Evolutionary conservation across 1,140 invertebrate genomes (phyloP).

Genomic region (Asbolus verrucosus): DNA sequence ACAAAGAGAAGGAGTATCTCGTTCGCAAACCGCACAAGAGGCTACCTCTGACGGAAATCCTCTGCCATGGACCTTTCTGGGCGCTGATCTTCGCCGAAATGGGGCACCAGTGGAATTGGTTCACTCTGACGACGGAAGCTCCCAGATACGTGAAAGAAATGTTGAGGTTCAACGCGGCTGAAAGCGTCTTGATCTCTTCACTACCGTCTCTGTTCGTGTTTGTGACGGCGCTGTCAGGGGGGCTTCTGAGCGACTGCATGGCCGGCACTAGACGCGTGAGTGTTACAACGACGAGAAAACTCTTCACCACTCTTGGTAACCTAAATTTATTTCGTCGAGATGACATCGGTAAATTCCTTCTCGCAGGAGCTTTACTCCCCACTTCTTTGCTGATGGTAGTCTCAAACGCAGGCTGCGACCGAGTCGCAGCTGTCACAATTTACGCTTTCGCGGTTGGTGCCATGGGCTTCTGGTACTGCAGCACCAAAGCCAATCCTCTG

Average conservation of each 20-base stretch:
- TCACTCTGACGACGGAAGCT: slow-evolving; percentile 91
- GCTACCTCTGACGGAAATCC: slow-evolving; percentile 76
- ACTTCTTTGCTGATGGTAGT: too few relatives aligned
- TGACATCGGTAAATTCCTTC: background rate
- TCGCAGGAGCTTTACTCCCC: slow-evolving; percentile 39
- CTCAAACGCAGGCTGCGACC: slow-evolving; percentile 81
- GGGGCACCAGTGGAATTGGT: slow-evolving; percentile 95
- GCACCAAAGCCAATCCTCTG: too few relatives aligned
- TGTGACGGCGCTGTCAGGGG: slow-evolving; percentile 76
- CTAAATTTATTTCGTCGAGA: too few relatives aligned
- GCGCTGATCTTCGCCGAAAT: slow-evolving; percentile 79
- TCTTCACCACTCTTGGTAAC: slow-evolving; percentile 79
- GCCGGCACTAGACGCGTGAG: slow-evolving; percentile 70
- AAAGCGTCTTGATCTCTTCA: slow-evolving; percentile 76
- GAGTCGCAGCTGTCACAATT: slow-evolving; percentile 71
- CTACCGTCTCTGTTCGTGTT: slow-evolving; percentile 81
- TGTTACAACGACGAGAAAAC: slow-evolving; percentile 75
- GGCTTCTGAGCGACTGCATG: slow-evolving; percentile 76
- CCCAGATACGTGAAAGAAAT: slow-evolving; percentile 94
- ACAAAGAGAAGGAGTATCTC: slow-evolving; percentile 76
- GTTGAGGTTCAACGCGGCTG: slow-evolving; percentile 83
- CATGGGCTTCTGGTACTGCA: too few relatives aligned
- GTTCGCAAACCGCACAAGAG: slow-evolving; percentile 51
- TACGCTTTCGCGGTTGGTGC: slow-evolving; percentile 72
- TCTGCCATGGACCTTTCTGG: slow-evolving; percentile 82